Base-by-base conservation (phyloP, 2,888 invertebrate species). In the Synanthedon tipuliformis region DNA sequence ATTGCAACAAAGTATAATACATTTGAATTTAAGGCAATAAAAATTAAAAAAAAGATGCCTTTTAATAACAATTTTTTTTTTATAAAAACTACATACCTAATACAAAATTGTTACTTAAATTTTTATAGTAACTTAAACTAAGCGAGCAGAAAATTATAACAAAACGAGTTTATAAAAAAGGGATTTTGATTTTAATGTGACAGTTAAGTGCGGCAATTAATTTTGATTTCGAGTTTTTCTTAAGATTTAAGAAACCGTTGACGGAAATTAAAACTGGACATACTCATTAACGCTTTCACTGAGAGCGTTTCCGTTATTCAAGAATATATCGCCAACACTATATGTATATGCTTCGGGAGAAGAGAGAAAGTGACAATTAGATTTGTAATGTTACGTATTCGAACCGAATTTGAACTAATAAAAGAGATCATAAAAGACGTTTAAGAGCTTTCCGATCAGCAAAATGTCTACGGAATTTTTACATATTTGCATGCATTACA, bases 251-350 rank as follows among this genome's bases (percentile, higher is more conserved):
- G 59, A 63, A 23, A 61, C 61, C 73, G 68, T 73, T 73, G 69
- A 68, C 67, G 73, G 69, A 78, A 78, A 79, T 81, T 77, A 80
- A 81, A 79, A 81, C 71, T 75, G 71, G 71, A 69, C 68, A 75
- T 70, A 63, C 71, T 76, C 75, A 81, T 84, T 81, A 81, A 67
- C 66, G 73, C 85, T 85, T 85, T 85, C 85, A 69, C 83, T 71
- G 58, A 56, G 59, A 27, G 62, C 64, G 69, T 78, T 80, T 78
- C 81, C 78, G 79, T 78, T 78, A 77, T 66, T 72, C 71, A 60
- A 64, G 68, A 67, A 15, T 75, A 76, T 73, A 67, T 71, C 66
- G 73, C 68, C 69, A 78, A 75, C 68, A 74, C 70, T 71, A 68
- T 73, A 71, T 71, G 73, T 54, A 54, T 16, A 16, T 16, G 16